A percentile compares a stretch with the other conserved stretches of the same genome.
Evolutionary conservation across 2,113 vertebrate genomes (phyloP).

Genomic region (Zosterops borbonicus): DNA sequence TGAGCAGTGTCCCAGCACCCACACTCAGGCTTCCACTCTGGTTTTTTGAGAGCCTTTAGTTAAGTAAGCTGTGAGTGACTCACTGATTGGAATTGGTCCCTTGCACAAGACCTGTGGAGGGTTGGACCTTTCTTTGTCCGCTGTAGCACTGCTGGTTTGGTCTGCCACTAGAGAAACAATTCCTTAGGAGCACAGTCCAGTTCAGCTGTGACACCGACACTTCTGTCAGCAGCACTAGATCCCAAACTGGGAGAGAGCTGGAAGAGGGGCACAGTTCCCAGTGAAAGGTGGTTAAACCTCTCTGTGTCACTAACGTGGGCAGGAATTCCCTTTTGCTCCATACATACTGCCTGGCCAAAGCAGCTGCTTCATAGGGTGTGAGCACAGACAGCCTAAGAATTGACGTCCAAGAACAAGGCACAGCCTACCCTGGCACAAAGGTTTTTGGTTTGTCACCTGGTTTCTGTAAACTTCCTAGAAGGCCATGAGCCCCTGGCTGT

Average conservation of each 20-base stretch:
- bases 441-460: neutral
- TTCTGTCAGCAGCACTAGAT: neutral
- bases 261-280: neutral
- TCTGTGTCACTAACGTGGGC: accelerated
- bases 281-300: neutral
- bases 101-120: neutral
- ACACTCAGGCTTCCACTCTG: neutral
- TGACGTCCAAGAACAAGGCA: neutral
- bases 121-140: neutral
- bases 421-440: neutral
- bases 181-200: neutral
- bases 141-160: neutral
- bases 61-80: neutral
- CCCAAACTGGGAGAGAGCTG: neutral
- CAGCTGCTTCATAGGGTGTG: neutral
- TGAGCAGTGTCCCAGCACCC: neutral
- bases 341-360: neutral
- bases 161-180: neutral
- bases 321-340: neutral
- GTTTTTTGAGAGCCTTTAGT: neutral
- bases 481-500: neutral
- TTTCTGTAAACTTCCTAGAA: neutral
- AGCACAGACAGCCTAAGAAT: neutral
- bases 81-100: neutral
- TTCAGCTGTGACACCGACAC: neutral